Percentiles rank a stretch among this genome's conserved stretches.
Evolutionary conservation across 2,797 vertebrate genomes (phyloP).

Genomic region (Carduelis carduelis): DNA sequence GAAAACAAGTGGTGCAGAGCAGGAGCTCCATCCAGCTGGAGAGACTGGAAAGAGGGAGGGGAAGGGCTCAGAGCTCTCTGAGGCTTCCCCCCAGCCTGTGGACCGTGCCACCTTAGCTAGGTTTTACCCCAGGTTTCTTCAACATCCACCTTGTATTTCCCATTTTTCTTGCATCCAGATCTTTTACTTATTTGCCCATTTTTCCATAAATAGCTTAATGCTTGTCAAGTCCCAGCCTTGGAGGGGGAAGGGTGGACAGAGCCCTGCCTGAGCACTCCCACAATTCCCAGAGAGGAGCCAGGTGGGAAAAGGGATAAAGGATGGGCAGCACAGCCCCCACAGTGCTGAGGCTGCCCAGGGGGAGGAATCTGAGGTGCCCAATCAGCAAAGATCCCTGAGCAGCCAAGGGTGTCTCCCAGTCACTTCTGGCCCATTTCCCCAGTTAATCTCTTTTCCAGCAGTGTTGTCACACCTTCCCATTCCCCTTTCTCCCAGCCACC

Average conservation of each 20-base stretch:
- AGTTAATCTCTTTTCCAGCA: not conserved
- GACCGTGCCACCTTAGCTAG: not conserved
- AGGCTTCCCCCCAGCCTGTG: fast-evolving
- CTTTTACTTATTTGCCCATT: not conserved
- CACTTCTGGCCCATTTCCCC: not conserved
- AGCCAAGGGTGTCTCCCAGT: not conserved
- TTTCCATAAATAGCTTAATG: not conserved
- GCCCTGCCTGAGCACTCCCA: fast-evolving
- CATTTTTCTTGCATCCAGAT: not conserved
- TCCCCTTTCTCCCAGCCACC: not conserved
- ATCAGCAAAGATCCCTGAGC: not conserved
- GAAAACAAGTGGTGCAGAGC: not conserved
- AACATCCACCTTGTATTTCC: fast-evolving
- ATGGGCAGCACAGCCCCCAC: fast-evolving
- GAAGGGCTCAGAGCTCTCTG: fast-evolving
- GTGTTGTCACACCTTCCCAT: not conserved
- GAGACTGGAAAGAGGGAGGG: not conserved
- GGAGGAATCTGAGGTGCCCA: not conserved
- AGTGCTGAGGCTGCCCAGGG: not conserved
- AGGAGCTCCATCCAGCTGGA: not conserved
- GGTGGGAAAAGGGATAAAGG: not conserved
- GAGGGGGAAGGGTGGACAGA: not conserved
- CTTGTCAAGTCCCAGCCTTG: not conserved
- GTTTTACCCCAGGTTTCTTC: not conserved
- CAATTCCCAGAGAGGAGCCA: not conserved